Base-by-base conservation (phyloP, 2,888 invertebrate genomes). In the Melinaea menophilus region DNA sequence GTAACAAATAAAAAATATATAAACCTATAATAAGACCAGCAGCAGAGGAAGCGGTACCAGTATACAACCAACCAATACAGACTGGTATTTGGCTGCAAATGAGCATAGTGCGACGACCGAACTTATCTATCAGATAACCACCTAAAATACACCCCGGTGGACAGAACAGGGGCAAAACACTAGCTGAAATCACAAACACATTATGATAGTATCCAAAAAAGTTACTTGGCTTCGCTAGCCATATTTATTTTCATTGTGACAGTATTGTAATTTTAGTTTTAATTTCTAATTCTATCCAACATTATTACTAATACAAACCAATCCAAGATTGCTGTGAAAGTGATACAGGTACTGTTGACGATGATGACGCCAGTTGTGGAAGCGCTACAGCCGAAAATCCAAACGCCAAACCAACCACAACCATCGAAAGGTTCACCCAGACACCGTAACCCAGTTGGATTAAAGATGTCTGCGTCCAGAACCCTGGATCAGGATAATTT, bases 121-220 rank as follows among this genome's bases (percentile, higher is more conserved):
- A 80, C 63, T 77, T 84, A 74, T 95, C 95, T 87, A 94, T 92
- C 67, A 93, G 69, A 66, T 92, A 91, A 0, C 95, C 95, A 61
- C 93, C 92, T 5, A 93, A 54, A 0, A 94, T 75, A 71, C 94
- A 93, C 0, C 95, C 95, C 48, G 94, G 75, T 0, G 94, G 93
- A 0, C 92, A 91, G 0, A 91, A 88, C 55, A 93, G 86, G 0
- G 92, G 88, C 4, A 93, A 81, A 62, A 92, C 82, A 75, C 93
- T 93, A 2, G 93, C 94, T 94, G 84, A 62, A 80, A 79, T 54
- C 56, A 41, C 37, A 62, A 22, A 22, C 22, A 22, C 22, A 22
- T 22, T 45, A 35, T n/a, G 1, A 13, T 9, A 2, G 37, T 37
- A 5, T 37, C 37, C 0, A 37, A 37, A 37, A 5, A 7, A 5